Base-by-base conservation (phyloP, 2,797 vertebrate species). In the Notolepis coatsorum region DNA sequence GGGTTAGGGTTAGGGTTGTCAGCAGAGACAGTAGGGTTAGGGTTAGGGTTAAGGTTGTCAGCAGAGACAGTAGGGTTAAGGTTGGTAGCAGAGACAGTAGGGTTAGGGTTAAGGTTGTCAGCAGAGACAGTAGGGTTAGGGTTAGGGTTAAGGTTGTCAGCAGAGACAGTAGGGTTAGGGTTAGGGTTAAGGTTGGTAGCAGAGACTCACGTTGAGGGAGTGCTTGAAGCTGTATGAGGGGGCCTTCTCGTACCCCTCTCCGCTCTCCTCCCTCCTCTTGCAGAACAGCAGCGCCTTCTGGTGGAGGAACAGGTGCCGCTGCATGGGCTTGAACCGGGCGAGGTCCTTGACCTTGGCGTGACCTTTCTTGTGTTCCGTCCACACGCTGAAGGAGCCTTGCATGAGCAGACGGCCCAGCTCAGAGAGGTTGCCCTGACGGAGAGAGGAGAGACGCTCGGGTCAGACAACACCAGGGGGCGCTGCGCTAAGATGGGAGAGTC, bases 191-290 rank as follows among this genome's bases (percentile, higher is more conserved):
- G n/a, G n/a, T n/a, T n/a, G n/a, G n/a, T n/a, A n/a, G n/a, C n/a
- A n/a, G n/a, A n/a, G n/a, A 46, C 95, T 94, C 90, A 99, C 97
- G 0, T 92, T 96, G 77, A 99, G 93, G 2, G 95, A 96, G 73
- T 97, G 96, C 68, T 99, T 99, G 90, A 97, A 99, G 92, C 97
- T 99, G 62, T 99, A 99, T 0, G 97, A 98, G 0, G 97, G 97
- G 0, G 97, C 96, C 45, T 99, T 99, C 88, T 99, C 97, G 6
- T 98, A 97, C n/a, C 96, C 96, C 63, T 99, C 97, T 5, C 97
- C 97, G 0, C 92, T 97, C 88, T 99, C 97, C 86, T 99, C 97
- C 7, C 97, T 80, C 77, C 89, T 95, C 90, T 99, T 99, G 56
- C 97, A 99, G 93, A 99, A 99, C 8, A 99, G 92, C 85, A 99